A percentile compares a stretch with the other conserved stretches of the same genome.
These are phyloP conservation scores for Ferrisia virgata DNA, from an alignment of 2,888 invertebrate species.

Conservation along the genomic window DNA sequence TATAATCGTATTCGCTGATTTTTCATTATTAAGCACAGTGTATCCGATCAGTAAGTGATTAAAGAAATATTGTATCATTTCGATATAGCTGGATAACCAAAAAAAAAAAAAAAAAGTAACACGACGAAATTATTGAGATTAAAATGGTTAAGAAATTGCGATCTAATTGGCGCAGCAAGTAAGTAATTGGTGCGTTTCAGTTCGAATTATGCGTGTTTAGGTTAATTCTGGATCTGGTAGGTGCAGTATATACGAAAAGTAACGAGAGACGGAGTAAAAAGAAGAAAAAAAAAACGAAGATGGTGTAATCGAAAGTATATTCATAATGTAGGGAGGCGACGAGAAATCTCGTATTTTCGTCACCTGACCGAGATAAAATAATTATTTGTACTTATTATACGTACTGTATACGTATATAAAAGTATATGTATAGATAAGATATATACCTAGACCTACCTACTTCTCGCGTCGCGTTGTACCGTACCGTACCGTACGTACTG, in stretches of 20 bases:
- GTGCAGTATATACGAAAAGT: no score
- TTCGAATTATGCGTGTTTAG: slow-evolving; percentile 1
- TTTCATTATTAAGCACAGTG: no score
- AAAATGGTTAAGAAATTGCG: slow-evolving; percentile 1
- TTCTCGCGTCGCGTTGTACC: no score
- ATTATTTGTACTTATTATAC: not conserved
- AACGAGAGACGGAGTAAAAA: no score
- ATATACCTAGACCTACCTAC: not conserved
- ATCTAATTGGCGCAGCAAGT: not conserved
- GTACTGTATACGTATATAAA: no score
- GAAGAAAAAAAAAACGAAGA: not conserved
- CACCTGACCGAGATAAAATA: not conserved
- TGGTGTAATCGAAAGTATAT: not conserved
- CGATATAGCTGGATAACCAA: not conserved
- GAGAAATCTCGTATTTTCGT: not conserved
- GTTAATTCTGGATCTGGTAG: not conserved
- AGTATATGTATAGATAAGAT: not conserved
- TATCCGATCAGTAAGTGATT: no score
- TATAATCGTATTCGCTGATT: no score
- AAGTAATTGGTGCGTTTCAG: slow-evolving; percentile 9
- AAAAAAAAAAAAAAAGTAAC: not conserved
- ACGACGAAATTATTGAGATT: not conserved
- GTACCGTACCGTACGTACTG: no score
- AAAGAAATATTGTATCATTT: not conserved
- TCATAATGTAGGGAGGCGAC: not conserved